phyloP scores from a whole-genome alignment of 2,888 invertebrate species.

The Drosophila neoperkinsi region DNA sequence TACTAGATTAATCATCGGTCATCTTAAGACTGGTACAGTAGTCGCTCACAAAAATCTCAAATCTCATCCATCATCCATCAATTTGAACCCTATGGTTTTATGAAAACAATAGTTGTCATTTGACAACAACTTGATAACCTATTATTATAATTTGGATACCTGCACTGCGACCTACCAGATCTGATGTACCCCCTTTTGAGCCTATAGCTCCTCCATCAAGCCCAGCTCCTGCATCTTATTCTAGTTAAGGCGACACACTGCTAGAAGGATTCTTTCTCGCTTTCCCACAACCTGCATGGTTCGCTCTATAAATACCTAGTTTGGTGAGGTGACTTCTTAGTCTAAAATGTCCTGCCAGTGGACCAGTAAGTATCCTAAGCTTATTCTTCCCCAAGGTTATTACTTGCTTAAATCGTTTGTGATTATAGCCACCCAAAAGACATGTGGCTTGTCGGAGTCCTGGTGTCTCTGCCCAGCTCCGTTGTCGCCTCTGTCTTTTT shows the following conservation, averaged over 20 bases:
- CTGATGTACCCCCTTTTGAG: background rate
- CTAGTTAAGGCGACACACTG: too few relatives aligned
- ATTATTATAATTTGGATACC: too few relatives aligned
- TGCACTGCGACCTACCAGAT: background rate
- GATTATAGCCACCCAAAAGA: background rate
- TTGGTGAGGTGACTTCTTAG: background rate
- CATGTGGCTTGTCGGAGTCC: background rate
- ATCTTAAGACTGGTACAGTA: conserved; percentile 17
- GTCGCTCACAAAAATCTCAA: background rate
- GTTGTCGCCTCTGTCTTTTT: background rate
- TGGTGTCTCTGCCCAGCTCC: background rate
- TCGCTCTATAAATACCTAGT: background rate
- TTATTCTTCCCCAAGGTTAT: background rate
- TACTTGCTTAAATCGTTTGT: background rate
- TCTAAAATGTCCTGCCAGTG: background rate
- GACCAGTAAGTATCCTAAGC: background rate
- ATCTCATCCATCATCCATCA: background rate
- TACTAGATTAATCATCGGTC: conserved; percentile 18
- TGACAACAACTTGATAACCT: background rate
- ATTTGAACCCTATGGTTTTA: background rate
- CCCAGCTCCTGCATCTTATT: too few relatives aligned
- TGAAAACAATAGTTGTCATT: background rate
- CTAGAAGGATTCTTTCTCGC: too few relatives aligned
- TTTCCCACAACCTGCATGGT: too few relatives aligned
- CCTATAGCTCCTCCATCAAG: too few relatives aligned